These are phyloP conservation scores for Ia io DNA, from an alignment of 2,113 vertebrate genomes.

Conservation along the genomic window DNA sequence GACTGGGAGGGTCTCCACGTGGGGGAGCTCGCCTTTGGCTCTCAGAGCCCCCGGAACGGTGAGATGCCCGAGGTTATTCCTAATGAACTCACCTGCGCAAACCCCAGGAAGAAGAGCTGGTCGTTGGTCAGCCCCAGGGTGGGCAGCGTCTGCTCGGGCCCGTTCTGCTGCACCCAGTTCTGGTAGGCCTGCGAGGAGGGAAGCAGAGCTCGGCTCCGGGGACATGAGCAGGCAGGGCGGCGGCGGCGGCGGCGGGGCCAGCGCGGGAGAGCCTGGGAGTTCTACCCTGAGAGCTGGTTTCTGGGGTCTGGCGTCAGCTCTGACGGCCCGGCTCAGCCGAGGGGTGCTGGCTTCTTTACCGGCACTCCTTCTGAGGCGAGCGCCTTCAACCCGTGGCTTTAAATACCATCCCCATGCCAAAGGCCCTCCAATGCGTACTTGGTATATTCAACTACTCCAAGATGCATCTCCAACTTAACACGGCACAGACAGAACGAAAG, in stretches of 20 bases:
- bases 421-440: accelerated
- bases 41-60: neutral
- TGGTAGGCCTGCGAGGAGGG: constrained; percentile 89
- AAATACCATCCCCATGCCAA: accelerated
- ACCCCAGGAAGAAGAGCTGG: constrained; percentile 97
- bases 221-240: neutral
- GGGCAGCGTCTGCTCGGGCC: constrained; percentile 89
- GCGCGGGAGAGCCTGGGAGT: accelerated
- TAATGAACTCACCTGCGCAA: constrained; percentile 91
- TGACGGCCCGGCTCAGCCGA: neutral
- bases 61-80: neutral
- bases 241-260: accelerated
- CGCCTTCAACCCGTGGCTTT: accelerated
- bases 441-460: neutral
- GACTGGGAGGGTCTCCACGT: neutral
- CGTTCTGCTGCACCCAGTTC: constrained; percentile 94
- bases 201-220: accelerated
- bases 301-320: neutral
- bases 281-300: neutral
- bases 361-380: neutral
- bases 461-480: neutral
- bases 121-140: constrained; percentile 92
- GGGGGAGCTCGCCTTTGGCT: neutral
- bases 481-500: neutral
- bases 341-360: neutral